Base-by-base conservation (phyloP, 2,888 invertebrate species). In the Epistrophe grossulariae region DNA sequence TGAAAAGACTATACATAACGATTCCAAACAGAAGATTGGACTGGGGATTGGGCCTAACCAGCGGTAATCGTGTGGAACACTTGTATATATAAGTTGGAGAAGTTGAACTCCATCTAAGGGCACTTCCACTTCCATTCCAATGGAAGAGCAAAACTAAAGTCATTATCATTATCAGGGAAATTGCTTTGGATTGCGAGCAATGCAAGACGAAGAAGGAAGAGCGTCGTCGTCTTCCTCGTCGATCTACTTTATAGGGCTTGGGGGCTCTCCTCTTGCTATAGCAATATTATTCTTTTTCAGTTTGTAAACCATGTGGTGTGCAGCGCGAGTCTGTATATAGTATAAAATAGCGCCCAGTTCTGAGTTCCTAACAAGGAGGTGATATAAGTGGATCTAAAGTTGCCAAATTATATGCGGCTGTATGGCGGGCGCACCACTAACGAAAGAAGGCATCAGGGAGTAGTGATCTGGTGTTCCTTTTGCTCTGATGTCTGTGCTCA, bases 301-400 rank as follows among this genome's bases (percentile, higher is more conserved):
- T 17, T 55, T 45, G 15, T 24, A 3, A 3, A 24, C 24, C 3
- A 38, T 59, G 43, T n/a, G 3, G 17, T 62, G 7, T 73, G 52
- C 28, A 24, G n/a, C 60, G 28, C 43, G 43, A 38, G 24, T 40
- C 13, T 40, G 19, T 19, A 24, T 24, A 24, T 24, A 24, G 24
- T 2, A 3, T 24, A 64, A 45, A 24, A n/a, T n/a, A 17, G 55
- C 77, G 45, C 66, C 43, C 52, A 52, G 17, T 19, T 87, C 88
- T 89, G 88, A 89, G 90, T 85, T 76, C 77, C 92, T 92, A 92
- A 92, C 92, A 91, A 92, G 92, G 90, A 92, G 92, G 92, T 92
- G 92, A 92, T 92, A 92, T 92, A 92, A 92, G 91, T 92, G 92
- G 92, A 92, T 90, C 92, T 87, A 87, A 87, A 87, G 87, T 87